Base-by-base conservation (phyloP, 2,888 invertebrate genomes). In the Acleris literana region DNA sequence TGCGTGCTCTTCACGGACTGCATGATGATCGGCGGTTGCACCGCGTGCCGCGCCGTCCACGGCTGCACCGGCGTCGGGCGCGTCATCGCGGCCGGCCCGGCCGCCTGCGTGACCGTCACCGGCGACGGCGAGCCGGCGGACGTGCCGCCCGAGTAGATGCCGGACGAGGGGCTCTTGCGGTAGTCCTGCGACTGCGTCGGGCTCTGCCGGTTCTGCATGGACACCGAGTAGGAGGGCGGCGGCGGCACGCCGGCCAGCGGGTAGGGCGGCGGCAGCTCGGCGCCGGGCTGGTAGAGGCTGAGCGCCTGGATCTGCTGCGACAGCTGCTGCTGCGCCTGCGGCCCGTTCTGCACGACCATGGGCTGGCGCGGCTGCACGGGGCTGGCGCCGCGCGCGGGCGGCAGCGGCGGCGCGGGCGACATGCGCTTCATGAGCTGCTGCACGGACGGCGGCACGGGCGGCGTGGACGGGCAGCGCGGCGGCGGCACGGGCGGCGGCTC, bases 1-100 rank as follows among this genome's bases (percentile, higher is more conserved):
- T 98, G 98, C 18, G 98, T 98, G 90, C 98, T 98, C 85, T 97
- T 97, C 18, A 99, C 99, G 39, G 98, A 97, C 85, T 98, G 98
- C 98, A 98, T 99, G 71, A 99, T 98, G 72, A 99, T 97, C 7
- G 98, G 98, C 57, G 97, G 96, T 80, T 98, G 98, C 20, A 97
- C 97, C 48, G 97, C 96, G 85, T 98, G 98, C 58, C 96, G 93
- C 63, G 97, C 96, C 64, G 96, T 96, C 95, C 97, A 97, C 55
- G 97, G 96, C 83, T 96, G 96, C 63, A 97, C 91, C 4, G 98
- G 97, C 70, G 97, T 96, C 5, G 97, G 97, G 72, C 97, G 93
- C 51, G 96, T 94, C 94, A 96, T 94, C 9, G 94, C 93, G 49
- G 94, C 91, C 59, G 95, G 90, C 59, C 94, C 93, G 58, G 95